phyloP scores from a whole-genome alignment of 2,113 vertebrate species.

The Aphyosemion australe region DNA sequence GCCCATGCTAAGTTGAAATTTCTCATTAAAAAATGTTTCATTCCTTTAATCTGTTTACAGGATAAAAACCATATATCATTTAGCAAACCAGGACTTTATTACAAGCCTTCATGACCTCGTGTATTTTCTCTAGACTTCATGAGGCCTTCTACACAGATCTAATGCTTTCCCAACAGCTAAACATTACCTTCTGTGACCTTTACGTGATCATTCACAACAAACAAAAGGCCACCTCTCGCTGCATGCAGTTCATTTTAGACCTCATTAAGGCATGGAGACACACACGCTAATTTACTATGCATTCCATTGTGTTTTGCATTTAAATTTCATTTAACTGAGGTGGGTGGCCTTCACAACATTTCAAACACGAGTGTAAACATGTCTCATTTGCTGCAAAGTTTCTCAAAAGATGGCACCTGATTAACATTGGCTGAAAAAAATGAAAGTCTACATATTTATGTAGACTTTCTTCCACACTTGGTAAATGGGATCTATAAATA shows the following conservation, averaged over 20 bases:
- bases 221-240: slow-evolving; percentile 25
- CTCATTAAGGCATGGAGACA: slow-evolving; percentile 25
- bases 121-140: not conserved
- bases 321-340: not conserved
- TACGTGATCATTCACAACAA: slow-evolving; percentile 33
- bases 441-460: not conserved
- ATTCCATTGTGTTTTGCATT: not conserved
- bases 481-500: not conserved
- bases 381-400: not conserved
- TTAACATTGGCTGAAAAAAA: not conserved
- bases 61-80: not conserved
- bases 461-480: not conserved
- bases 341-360: not conserved
- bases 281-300: not conserved
- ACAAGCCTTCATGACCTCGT: not conserved
- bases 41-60: not conserved
- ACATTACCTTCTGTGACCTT: slow-evolving; percentile 38
- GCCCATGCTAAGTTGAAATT: no score
- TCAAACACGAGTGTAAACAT: not conserved
- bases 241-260: slow-evolving; percentile 28
- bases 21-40: not conserved
- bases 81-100: slow-evolving; percentile 4
- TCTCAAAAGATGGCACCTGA: not conserved
- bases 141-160: slow-evolving; percentile 13
- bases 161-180: slow-evolving; percentile 25